phyloP scores from a whole-genome alignment of 2,797 vertebrate genomes.

The Coracias cyanogaster region DNA sequence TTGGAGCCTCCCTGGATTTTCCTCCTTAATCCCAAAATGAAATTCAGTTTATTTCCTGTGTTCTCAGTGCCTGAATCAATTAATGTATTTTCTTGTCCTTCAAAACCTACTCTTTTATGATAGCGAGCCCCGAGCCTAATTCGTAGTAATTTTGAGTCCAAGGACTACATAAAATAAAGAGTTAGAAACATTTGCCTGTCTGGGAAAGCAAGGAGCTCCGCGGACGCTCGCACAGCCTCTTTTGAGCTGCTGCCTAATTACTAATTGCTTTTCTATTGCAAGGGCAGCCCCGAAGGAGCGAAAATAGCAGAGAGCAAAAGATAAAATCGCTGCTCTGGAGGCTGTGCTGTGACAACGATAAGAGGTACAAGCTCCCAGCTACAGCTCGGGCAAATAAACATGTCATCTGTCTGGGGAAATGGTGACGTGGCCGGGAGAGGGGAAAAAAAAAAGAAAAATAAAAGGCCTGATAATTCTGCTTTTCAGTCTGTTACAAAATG shows the following conservation, averaged over 20 bases:
- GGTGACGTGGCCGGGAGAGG: accelerated
- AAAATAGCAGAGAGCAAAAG: not conserved
- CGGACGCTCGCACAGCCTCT: not conserved
- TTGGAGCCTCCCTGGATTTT: not conserved
- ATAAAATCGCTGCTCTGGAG: not conserved
- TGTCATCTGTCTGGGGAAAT: not conserved
- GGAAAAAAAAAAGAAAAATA: not conserved
- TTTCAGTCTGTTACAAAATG: not conserved
- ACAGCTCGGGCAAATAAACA: not conserved
- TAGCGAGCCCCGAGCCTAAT: not conserved
- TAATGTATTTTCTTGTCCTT: not conserved
- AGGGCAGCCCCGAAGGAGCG: not conserved
- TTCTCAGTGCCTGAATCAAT: not conserved
- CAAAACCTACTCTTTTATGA: not conserved
- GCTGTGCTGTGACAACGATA: not conserved
- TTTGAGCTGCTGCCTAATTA: not conserved
- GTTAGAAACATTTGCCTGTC: not conserved
- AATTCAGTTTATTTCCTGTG: not conserved
- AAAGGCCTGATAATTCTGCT: not conserved
- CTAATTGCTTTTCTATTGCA: not conserved
- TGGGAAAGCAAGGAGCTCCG: not conserved
- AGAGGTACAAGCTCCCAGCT: not conserved
- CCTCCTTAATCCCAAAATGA: not conserved
- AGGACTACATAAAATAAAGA: not conserved
- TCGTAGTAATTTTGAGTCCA: not conserved